phyloP scores from a whole-genome alignment of 2,888 invertebrate genomes.

The Eilema sororculum region DNA sequence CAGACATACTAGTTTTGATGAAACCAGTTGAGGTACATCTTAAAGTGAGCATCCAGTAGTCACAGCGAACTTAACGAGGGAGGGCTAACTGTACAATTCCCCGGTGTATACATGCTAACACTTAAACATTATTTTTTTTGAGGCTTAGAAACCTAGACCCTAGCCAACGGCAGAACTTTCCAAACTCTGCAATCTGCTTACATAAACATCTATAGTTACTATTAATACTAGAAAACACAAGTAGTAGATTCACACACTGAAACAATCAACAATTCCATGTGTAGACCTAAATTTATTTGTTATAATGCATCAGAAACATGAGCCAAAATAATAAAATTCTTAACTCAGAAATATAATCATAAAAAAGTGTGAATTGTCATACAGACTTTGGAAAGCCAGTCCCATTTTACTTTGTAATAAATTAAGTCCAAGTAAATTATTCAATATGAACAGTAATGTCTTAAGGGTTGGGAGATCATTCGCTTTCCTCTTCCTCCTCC shows the following conservation, averaged over 20 bases:
- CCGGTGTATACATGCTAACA: constrained; percentile 86
- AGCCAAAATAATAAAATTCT: constrained; percentile 51
- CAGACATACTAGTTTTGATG: constrained; percentile 81
- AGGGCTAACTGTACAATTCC: constrained; percentile 88
- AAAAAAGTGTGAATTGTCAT: constrained; percentile 58
- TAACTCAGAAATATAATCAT: constrained; percentile 49
- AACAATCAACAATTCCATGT: constrained; percentile 75
- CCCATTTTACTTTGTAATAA: constrained; percentile 86
- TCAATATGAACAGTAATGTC: constrained; percentile 84
- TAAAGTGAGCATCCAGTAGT: constrained; percentile 82
- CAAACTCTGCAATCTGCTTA: constrained; percentile 80
- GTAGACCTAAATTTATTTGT: constrained; percentile 65
- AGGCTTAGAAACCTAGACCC: constrained; percentile 83
- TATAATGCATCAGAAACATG: constrained; percentile 56
- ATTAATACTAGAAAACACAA: constrained; percentile 68
- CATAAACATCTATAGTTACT: constrained; percentile 67
- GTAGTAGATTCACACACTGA: constrained; percentile 67
- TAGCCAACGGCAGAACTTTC: constrained; percentile 84
- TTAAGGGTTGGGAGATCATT: constrained; percentile 85
- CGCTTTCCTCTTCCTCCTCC: constrained; percentile 89
- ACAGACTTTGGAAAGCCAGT: constrained; percentile 86
- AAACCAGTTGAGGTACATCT: constrained; percentile 79
- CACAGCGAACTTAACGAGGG: constrained; percentile 87
- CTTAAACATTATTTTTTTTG: constrained; percentile 85
- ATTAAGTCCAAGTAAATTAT: constrained; percentile 87